Conservation (phyloP, 2,888 invertebrate genomes). For the Heliconius ismenius region DNA sequence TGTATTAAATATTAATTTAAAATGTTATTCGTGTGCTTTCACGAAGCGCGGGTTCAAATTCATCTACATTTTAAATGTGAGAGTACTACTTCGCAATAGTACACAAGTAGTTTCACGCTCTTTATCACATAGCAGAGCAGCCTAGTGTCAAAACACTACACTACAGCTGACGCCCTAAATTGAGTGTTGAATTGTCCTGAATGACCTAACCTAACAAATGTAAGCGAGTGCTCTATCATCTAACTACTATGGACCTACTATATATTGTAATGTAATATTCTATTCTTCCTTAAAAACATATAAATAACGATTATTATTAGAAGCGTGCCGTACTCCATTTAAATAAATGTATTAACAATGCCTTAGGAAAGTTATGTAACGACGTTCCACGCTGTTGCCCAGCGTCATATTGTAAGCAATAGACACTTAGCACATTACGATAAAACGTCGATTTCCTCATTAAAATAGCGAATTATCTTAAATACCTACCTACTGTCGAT, state of each 20-base stretch:
- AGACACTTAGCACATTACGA: conserved; percentile 44
- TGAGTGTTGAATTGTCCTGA: no score
- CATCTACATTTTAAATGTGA: no score
- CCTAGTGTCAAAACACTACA: no score
- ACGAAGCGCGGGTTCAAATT: no score
- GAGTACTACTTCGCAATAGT: no score
- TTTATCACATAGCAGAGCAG: no score
- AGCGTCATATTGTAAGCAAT: conserved; percentile 13
- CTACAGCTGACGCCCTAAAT: no score
- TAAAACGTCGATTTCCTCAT: conserved; percentile 58
- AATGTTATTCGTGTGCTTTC: no score
- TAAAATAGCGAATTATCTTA: conserved; percentile 43
- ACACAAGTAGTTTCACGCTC: no score
- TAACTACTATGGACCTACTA: background rate
- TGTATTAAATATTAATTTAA: no score
- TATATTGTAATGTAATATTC: background rate
- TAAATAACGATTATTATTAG: background rate
- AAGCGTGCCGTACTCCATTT: background rate
- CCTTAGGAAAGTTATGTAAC: conserved; percentile 22
- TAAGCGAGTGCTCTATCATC: background rate
- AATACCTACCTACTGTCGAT: conserved; percentile 14
- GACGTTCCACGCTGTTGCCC: background rate
- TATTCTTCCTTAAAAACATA: background rate
- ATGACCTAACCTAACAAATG: no score
- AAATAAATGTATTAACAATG: background rate